These are phyloP conservation scores for Mylabris phalerata DNA, from an alignment of 1,140 invertebrate species.

Conservation along the genomic window DNA sequence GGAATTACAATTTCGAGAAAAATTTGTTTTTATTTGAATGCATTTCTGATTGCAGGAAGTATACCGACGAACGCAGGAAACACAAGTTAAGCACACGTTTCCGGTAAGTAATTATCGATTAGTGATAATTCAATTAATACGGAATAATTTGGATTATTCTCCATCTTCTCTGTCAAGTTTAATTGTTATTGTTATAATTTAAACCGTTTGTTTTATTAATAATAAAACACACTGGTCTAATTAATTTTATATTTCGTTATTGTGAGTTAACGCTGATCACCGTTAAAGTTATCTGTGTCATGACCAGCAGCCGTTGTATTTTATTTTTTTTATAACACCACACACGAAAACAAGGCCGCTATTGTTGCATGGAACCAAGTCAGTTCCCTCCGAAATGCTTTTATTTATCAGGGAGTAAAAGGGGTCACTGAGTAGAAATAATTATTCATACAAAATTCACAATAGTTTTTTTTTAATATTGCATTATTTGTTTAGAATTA, in stretches of 20 bases:
- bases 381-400: not conserved
- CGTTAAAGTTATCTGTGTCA: conserved; percentile 16
- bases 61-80: conserved; percentile 40
- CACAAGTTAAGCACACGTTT: conserved; percentile 38
- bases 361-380: not conserved
- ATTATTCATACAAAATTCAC: not conserved
- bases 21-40: no score
- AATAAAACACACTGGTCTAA: not conserved
- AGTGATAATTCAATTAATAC: not conserved
- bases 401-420: not conserved
- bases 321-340: not conserved
- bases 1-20: no score
- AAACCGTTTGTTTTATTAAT: not conserved
- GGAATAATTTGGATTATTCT: not conserved
- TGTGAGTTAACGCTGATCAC: not conserved
- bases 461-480: not conserved
- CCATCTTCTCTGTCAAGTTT: not conserved
- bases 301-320: not conserved
- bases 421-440: not conserved
- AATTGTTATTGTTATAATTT: not conserved
- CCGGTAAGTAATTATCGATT: conserved; percentile 33
- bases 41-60: conserved; percentile 34
- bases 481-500: conserved; percentile 23
- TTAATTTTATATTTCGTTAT: no score
- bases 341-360: not conserved